Base-by-base conservation (phyloP, 2,888 invertebrate species). In the Aproaerema taeniolella region DNA sequence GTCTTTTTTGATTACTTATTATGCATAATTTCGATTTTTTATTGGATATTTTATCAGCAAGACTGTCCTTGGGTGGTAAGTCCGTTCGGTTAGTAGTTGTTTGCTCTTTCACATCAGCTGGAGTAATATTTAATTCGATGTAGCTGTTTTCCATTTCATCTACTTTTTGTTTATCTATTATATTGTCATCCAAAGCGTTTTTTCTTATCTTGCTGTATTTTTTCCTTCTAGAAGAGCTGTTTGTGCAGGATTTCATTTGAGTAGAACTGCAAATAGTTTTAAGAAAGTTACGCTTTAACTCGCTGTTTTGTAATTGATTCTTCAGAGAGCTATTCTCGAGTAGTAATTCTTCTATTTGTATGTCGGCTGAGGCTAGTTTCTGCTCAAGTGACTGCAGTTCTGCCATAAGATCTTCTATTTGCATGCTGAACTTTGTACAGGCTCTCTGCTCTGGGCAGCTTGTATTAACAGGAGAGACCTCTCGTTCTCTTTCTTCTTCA, bases 1-100 rank as follows among this genome's bases (percentile, higher is more conserved):
- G 26, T 9, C 26, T 26, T 9, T 26, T 26, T 26, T 26, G 26
- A 26, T 26, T 26, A n/a, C 26, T 26, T 4, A 26, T 26, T 9
- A 26, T 26, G n/a, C 26, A 26, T 26, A 26, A n/a, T 9, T 26
- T 26, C 26, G 26, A n/a, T n/a, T n/a, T n/a, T n/a, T 26, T 26
- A 6, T 26, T 4, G 26, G 7, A n/a, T 26, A n/a, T 9, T 9
- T 26, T n/a, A n/a, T 26, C n/a, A n/a, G 26, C 20, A 20, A 20
- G 20, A 20, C n/a, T 6, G 20, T 20, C 7, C 7, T 20, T 20
- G 20, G 7, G 5, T 20, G 20, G 20, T 7, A 20, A 20, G 20
- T 20, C 20, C 20, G 7, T 4, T 20, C 20, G 20, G 7, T 20
- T 20, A 6, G 20, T 6, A 20, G 26, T 26, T 2, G n/a, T 26